Percentiles rank a stretch among this genome's conserved stretches.
phyloP scores from a whole-genome alignment of 2,797 vertebrate genomes.

The Furcifer pardalis region DNA sequence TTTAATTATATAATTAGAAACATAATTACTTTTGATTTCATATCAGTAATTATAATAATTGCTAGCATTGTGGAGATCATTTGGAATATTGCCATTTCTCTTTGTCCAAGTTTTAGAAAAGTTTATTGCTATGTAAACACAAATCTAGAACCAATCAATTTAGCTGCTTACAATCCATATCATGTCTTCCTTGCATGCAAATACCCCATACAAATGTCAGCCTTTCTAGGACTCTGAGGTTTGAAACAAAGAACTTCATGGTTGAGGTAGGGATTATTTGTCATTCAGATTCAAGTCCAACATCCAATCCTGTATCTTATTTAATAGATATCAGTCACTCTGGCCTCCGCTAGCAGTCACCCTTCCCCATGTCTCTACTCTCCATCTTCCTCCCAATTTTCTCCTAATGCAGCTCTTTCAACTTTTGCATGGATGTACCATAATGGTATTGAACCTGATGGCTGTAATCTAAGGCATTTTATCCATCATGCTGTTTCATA shows the following conservation, averaged over 20 bases:
- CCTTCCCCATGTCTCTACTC: background rate
- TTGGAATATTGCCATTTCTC: slow-evolving; percentile 28
- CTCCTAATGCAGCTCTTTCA: background rate
- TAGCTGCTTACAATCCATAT: background rate
- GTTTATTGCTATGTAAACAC: background rate
- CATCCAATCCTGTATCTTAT: background rate
- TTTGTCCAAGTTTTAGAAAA: slow-evolving; percentile 38
- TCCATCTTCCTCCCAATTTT: background rate
- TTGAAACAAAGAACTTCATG: background rate
- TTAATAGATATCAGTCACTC: background rate
- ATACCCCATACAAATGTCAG: background rate
- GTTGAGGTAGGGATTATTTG: too few species aligned
- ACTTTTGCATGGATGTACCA: background rate
- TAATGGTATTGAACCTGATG: too few species aligned
- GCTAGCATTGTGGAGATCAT: slow-evolving; percentile 9
- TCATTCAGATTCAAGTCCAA: too few species aligned
- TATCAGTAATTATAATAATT: slow-evolving; percentile 39
- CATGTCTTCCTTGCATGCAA: background rate
- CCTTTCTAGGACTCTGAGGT: background rate
- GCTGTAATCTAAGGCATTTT: too few species aligned
- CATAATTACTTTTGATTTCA: slow-evolving; percentile 34
- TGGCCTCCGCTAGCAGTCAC: background rate
- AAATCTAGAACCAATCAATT: background rate
- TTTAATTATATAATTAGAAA: slow-evolving; percentile 44
- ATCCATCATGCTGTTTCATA: too few species aligned